These are phyloP conservation scores for Nesidiocoris tenuis DNA, from an alignment of 2,888 invertebrate genomes.

Conservation along the genomic window DNA sequence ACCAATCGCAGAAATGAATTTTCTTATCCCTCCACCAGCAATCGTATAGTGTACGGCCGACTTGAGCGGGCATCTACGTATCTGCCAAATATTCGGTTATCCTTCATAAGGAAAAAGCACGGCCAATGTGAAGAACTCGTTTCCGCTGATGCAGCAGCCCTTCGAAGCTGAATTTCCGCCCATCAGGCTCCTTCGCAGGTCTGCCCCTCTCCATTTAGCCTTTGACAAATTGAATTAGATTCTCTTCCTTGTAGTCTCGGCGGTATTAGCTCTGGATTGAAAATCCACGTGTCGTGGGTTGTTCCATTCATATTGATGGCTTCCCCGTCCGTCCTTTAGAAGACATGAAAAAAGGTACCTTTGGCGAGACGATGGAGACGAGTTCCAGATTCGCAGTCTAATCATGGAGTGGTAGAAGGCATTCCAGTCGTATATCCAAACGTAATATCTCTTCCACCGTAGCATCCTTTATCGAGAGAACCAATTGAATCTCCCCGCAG, in stretches of 20 bases:
- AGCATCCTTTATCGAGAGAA: background rate
- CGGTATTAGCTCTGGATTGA: slow-evolving; percentile 28
- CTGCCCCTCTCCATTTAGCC: slow-evolving; percentile 13
- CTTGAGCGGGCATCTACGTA: too few species aligned
- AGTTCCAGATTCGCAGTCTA: background rate
- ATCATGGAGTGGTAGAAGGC: background rate
- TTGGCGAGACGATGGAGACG: background rate
- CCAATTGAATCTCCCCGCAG: background rate
- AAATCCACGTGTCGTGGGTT: background rate
- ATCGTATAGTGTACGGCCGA: too few species aligned
- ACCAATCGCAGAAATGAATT: too few species aligned
- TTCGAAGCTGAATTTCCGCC: too few species aligned
- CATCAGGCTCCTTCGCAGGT: background rate
- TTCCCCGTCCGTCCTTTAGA: background rate
- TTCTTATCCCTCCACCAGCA: too few species aligned
- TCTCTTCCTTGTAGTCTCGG: slow-evolving; percentile 12
- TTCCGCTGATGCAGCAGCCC: too few species aligned
- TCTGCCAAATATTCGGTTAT: too few species aligned
- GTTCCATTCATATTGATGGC: slow-evolving; percentile 26
- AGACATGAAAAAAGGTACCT: background rate
- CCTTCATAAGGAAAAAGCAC: too few species aligned
- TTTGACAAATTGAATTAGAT: slow-evolving; percentile 26
- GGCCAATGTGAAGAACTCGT: too few species aligned
- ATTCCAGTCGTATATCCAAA: background rate
- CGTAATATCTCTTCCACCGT: too few species aligned